Evolutionary conservation across 37 sponge, comb jelly and placozoan species (phyloP).

Genomic region (Cladorhizidae sp.): DNA sequence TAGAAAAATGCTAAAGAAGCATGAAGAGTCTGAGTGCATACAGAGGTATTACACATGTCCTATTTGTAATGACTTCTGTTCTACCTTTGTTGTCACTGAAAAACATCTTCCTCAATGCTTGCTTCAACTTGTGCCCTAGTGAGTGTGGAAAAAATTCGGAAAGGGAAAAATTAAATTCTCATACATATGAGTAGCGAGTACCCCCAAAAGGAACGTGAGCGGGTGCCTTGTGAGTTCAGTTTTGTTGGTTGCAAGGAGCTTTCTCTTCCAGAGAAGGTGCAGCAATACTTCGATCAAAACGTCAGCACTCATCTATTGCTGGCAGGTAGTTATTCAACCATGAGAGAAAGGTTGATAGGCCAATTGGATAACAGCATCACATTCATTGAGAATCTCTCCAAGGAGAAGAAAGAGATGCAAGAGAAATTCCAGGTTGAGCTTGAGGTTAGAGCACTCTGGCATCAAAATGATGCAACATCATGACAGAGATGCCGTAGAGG

Average conservation of each 20-base stretch:
- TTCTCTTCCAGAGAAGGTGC: neutral
- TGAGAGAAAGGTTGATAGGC: neutral
- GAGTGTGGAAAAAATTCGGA: too few relatives aligned
- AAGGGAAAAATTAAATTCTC: too few relatives aligned
- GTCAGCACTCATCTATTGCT: neutral
- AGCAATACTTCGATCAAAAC: neutral
- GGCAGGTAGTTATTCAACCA: neutral
- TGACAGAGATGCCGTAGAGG: neutral
- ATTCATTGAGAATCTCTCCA: neutral
- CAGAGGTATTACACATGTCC: slow-evolving; percentile 4
- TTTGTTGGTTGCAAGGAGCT: slow-evolving; percentile 6
- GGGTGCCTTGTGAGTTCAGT: neutral
- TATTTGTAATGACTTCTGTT: slow-evolving; percentile 12
- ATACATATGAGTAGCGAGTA: neutral
- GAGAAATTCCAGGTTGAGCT: neutral
- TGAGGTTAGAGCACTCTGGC: neutral
- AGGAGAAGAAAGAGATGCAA: neutral
- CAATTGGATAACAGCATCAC: neutral
- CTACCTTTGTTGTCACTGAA: slow-evolving; percentile 3
- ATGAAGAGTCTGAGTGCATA: neutral
- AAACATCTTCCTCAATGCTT: slow-evolving; percentile 15
- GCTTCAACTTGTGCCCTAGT: too few relatives aligned
- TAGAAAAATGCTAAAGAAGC: neutral
- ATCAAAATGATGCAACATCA: neutral
- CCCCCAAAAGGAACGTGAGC: neutral